Conservation (phyloP, 1,140 invertebrate genomes). For the Drosophila lacteicornis region DNA sequence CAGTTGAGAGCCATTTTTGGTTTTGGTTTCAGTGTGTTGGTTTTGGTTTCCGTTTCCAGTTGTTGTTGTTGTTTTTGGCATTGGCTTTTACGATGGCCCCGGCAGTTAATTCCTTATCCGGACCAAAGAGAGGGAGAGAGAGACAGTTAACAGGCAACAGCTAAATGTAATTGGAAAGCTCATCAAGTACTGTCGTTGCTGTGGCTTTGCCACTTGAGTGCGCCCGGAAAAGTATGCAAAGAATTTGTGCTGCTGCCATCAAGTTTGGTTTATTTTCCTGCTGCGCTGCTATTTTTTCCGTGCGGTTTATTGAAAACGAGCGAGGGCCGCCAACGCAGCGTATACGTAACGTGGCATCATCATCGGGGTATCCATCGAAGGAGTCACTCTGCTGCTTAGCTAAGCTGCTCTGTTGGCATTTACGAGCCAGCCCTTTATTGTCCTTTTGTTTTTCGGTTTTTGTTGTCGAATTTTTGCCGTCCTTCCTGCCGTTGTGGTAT, state of each 20-base stretch:
- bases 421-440: slow-evolving; percentile 74
- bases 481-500: slow-evolving; percentile 26
- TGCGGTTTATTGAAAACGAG: slow-evolving; percentile 71
- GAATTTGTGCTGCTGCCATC: slow-evolving; percentile 44
- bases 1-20: slow-evolving; percentile 45
- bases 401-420: slow-evolving; percentile 47
- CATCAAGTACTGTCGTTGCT: slow-evolving; percentile 59
- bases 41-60: slow-evolving; percentile 4
- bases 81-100: slow-evolving; percentile 54
- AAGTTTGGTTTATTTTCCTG: slow-evolving; percentile 49
- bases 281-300: slow-evolving; percentile 33
- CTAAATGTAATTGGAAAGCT: slow-evolving; percentile 78
- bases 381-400: slow-evolving; percentile 33
- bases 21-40: slow-evolving; percentile 24
- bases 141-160: slow-evolving; percentile 57
- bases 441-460: slow-evolving; percentile 66
- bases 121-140: slow-evolving; percentile 12
- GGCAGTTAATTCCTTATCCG: slow-evolving; percentile 67
- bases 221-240: slow-evolving; percentile 72
- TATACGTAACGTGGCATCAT: slow-evolving; percentile 46
- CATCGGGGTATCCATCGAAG: slow-evolving; percentile 11
- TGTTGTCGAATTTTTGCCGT: slow-evolving; percentile 27
- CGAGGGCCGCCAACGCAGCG: slow-evolving; percentile 27
- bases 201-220: slow-evolving; percentile 59
- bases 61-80: background rate